Conservation (phyloP, 2,888 invertebrate species). For the Orchesella flavescens region DNA sequence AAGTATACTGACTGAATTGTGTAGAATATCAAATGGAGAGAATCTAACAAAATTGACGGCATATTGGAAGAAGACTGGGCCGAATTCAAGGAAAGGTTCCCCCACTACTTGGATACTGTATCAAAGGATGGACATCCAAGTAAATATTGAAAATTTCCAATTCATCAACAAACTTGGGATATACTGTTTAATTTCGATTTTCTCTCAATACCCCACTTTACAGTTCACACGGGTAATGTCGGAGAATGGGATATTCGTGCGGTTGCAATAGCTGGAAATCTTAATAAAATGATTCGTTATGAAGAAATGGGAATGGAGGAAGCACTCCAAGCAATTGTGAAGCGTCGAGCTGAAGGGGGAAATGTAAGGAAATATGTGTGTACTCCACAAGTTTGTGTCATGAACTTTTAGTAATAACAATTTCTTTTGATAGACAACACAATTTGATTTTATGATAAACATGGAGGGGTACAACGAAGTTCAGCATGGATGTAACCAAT, state of each 20-base stretch:
- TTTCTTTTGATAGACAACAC: conserved; percentile 20
- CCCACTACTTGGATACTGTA: conserved; percentile 5
- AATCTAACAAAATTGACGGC: no score
- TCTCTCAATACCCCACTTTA: not conserved
- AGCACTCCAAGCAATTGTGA: not conserved
- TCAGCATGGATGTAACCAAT: conserved; percentile 37
- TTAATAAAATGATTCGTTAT: conserved; percentile 4
- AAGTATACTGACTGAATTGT: no score
- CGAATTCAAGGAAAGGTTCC: conserved; percentile 25
- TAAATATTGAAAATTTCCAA: no score
- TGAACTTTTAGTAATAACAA: not conserved
- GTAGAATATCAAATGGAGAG: no score
- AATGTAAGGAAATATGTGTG: conserved; percentile 18
- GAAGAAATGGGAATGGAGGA: conserved; percentile 23
- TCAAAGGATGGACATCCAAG: conserved; percentile 40
- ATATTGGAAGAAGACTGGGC: not conserved
- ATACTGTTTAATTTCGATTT: no score
- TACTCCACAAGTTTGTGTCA: no score
- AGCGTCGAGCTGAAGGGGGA: conserved; percentile 21
- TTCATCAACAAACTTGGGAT: no score
- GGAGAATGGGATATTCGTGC: conserved; percentile 44
- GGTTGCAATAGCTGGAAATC: not conserved
- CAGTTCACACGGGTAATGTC: conserved; percentile 31
- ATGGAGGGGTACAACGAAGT: conserved; percentile 32
- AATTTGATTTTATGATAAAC: conserved; percentile 35